A percentile compares a stretch with the other conserved stretches of the same genome.
phyloP scores from a whole-genome alignment of 2,113 vertebrate genomes.

The Anarhynchus alexandrinus region DNA sequence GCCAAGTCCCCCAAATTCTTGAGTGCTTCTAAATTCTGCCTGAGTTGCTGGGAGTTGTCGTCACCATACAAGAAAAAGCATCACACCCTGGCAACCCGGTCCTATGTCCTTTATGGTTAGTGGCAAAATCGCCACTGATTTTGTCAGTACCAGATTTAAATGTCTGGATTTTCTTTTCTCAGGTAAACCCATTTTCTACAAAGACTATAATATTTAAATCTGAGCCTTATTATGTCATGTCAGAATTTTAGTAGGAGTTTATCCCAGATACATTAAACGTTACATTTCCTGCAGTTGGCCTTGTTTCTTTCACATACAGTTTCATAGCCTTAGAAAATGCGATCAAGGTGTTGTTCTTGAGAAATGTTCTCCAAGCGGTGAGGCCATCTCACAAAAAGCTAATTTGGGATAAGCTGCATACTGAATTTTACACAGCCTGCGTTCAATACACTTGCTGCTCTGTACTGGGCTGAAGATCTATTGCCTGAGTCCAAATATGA shows the following conservation, averaged over 20 bases:
- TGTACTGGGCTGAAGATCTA: neutral
- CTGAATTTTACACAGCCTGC: neutral
- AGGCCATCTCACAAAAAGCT: neutral
- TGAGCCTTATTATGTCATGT: neutral
- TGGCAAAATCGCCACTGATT: neutral
- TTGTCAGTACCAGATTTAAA: neutral
- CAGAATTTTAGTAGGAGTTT: neutral
- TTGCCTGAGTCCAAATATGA: neutral
- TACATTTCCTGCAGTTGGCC: neutral
- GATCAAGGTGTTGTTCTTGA: neutral
- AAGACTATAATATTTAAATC: neutral
- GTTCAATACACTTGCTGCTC: neutral
- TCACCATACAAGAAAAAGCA: neutral
- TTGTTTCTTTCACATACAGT: neutral
- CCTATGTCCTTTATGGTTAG: neutral
- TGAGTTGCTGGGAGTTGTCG: neutral
- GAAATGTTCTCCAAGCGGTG: neutral
- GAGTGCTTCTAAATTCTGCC: neutral
- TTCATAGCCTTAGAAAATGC: neutral
- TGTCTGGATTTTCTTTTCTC: neutral
- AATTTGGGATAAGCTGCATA: neutral
- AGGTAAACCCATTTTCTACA: neutral
- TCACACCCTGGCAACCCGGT: neutral
- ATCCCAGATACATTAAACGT: neutral
- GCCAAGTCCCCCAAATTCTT: neutral